phyloP scores from a whole-genome alignment of 2,888 invertebrate species.

The Ashinkailepas kermadecensis region DNA sequence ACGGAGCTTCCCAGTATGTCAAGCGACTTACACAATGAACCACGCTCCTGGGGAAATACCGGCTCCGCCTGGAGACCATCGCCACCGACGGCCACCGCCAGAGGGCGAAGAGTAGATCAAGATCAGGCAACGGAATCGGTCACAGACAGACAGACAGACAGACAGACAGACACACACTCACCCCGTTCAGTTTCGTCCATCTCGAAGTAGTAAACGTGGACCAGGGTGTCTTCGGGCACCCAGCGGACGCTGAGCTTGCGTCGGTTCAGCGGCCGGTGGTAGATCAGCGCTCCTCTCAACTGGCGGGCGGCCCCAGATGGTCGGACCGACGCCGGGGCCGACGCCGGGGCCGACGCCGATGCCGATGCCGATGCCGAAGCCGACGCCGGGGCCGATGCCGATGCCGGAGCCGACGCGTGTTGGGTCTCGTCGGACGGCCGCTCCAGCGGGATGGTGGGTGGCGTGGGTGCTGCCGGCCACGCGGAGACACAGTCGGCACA shows the following conservation, averaged over 20 bases:
- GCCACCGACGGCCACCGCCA: no score
- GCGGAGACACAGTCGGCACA: no score
- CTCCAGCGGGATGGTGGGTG: slow-evolving; percentile 19
- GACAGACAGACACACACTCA: slow-evolving; percentile 26
- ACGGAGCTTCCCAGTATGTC: no score
- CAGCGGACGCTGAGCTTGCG: slow-evolving; percentile 74
- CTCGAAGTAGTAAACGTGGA: slow-evolving; percentile 81
- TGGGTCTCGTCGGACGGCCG: background rate
- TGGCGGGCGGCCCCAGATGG: background rate
- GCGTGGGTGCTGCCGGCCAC: background rate
- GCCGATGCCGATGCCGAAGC: no score
- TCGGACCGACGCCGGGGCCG: background rate
- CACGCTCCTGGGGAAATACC: no score
- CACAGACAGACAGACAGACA: background rate
- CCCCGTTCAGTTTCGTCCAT: slow-evolving; percentile 88
- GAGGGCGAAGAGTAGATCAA: no score
- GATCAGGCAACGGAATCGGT: no score
- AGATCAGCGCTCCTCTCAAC: slow-evolving; percentile 51
- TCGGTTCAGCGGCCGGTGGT: slow-evolving; percentile 55
- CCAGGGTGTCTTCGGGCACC: slow-evolving; percentile 69
- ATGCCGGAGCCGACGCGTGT: background rate
- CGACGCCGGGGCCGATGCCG: background rate
- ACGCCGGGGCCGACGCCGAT: background rate
- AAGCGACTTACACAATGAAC: no score
- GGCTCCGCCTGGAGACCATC: background rate